A percentile compares a stretch with the other conserved stretches of the same genome.
Conservation (phyloP, 1,140 invertebrate species). For the Sipha flava region DNA sequence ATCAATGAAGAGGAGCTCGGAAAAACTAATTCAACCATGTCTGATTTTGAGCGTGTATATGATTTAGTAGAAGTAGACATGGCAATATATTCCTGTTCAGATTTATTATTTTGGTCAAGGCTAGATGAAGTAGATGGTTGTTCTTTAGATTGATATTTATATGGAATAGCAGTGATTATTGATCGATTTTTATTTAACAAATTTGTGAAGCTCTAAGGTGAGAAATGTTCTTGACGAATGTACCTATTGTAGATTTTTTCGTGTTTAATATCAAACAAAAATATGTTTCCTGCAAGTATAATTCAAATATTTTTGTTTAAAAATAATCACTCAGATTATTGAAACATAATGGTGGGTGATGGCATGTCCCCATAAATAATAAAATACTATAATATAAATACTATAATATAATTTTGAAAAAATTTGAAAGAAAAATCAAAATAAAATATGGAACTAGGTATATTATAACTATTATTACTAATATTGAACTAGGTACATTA, state of each 20-base stretch:
- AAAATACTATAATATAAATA: too few relatives aligned
- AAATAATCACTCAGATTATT: too few relatives aligned
- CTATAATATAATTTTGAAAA: too few relatives aligned
- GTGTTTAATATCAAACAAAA: background rate
- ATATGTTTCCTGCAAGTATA: background rate
- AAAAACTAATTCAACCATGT: too few relatives aligned
- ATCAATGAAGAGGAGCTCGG: background rate
- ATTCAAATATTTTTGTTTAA: too few relatives aligned
- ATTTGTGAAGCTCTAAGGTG: background rate
- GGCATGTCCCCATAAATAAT: too few relatives aligned
- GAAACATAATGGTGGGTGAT: too few relatives aligned
- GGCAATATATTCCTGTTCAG: background rate
- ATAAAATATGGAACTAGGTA: too few relatives aligned
- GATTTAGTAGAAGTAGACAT: background rate
- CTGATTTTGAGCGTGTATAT: background rate
- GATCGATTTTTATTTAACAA: background rate
- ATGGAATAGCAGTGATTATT: background rate
- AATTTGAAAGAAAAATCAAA: too few relatives aligned
- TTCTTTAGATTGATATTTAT: background rate
- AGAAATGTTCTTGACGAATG: background rate
- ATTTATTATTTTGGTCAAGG: background rate
- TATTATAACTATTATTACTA: too few relatives aligned
- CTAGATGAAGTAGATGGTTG: background rate
- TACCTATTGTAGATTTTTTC: background rate
- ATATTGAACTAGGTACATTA: too few relatives aligned